Base-by-base conservation (phyloP, 92 coral and sea anemone species). In the Zoanthus solanderi region DNA sequence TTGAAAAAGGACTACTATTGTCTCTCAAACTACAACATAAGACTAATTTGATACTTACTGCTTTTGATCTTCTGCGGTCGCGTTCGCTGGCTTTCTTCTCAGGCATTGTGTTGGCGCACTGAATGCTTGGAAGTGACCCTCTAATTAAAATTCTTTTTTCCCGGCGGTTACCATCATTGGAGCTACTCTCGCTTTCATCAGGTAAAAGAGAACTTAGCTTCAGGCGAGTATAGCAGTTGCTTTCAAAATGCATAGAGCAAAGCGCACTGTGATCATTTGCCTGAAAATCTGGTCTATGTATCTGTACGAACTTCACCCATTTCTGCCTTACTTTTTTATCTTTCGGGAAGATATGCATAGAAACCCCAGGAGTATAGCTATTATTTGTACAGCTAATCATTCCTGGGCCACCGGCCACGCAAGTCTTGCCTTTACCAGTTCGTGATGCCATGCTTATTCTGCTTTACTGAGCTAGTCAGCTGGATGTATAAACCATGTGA, bases 381-480 rank as follows among this genome's bases (percentile, higher is more conserved):
- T 34, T 34, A 34, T 34, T 34, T 34, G 42, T 34, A 34, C 42
- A 34, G 42, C 42, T 34, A 34, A 34, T 34, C 3, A 1, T 34
- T 34, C 42, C 42, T 34, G 42, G 42, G 42, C 42, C 42, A 34
- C 42, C 42, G 3, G 42, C 42, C 42, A 34, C 42, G 42, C 42
- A 34, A 34, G 42, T 34, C 42, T 34, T 34, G 29, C 1, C 32
- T 23, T 53, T 53, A 0, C 88, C 88, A 15, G 66, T 63, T 54
- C 23, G 88, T 58, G 69, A 48, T 63, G 80, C 88, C 79, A 84
- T 34, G 42, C 42, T 34, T 34, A 34, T 3, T 34, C 1, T 84
- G 18, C 65, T 54, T 6, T 45, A 80, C 31, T 80, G 42, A 72
- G 60, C 85, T 56, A 34, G 83, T 34, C 42, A 34, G 42, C 42